phyloP scores from a whole-genome alignment of 2,888 invertebrate genomes.

The Xylocampa areola region DNA sequence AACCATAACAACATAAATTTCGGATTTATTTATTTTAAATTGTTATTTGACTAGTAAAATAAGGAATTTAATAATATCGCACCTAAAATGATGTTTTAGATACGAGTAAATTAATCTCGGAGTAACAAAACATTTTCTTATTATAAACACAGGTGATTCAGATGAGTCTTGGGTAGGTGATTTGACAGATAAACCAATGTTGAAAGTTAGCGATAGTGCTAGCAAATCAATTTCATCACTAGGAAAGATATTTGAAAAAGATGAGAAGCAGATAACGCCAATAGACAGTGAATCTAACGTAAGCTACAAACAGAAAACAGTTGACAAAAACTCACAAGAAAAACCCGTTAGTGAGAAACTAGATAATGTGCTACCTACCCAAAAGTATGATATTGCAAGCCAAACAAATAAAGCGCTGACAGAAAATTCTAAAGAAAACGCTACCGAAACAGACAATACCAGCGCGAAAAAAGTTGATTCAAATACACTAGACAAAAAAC shows the following conservation, averaged over 20 bases:
- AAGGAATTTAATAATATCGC: background rate
- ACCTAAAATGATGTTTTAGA: background rate
- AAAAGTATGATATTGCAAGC: slow-evolving; percentile 7
- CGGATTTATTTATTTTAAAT: too few relatives aligned
- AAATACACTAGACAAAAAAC: background rate
- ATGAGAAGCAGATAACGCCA: slow-evolving; percentile 62
- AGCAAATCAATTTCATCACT: slow-evolving; percentile 78
- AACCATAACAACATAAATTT: too few relatives aligned
- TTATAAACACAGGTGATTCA: slow-evolving; percentile 67
- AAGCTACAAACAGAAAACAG: background rate
- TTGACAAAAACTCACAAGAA: slow-evolving; percentile 2
- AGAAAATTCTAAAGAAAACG: background rate
- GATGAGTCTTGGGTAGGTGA: slow-evolving; percentile 81
- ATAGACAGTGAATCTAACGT: slow-evolving; percentile 21
- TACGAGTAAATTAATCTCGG: too few relatives aligned
- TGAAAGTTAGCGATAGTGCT: slow-evolving; percentile 72
- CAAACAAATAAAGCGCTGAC: slow-evolving; percentile 3
- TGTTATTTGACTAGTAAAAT: too few relatives aligned
- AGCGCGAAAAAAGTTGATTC: background rate
- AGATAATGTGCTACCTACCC: background rate
- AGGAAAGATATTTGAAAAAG: slow-evolving; percentile 74
- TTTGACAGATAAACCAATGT: slow-evolving; percentile 49
- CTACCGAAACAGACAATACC: background rate
- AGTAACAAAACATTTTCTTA: background rate
- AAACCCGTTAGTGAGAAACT: slow-evolving; percentile 4